Base-by-base conservation (phyloP, 2,113 vertebrate species). In the Caranx melampygus region DNA sequence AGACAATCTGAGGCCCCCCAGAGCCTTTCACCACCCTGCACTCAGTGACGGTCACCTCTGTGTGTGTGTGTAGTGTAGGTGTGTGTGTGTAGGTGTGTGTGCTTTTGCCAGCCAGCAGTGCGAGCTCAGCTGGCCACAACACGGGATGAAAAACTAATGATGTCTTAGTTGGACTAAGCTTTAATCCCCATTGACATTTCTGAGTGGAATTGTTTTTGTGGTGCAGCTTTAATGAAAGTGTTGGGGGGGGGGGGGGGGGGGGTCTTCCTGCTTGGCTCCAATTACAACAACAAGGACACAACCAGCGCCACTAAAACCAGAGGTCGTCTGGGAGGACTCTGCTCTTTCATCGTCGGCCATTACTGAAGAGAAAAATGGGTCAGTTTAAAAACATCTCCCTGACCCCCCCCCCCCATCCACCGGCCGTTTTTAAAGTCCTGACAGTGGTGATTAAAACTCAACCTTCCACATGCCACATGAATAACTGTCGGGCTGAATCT, bases 141-240 rank as follows among this genome's bases (percentile, higher is more conserved):
- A 79, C 74, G 52, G 84, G 69, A 85, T 89, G 54, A 73, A 83
- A 87, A 89, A 60, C 72, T 67, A 88, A 90, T 88, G 78, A 92
- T 34, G 72, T 79, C 75, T 90, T 78, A 77, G 77, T 79, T 72
- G 40, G 59, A 69, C 58, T 85, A 83, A 91, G 37, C 78, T 57
- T 20, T 86, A 86, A 92, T 87, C 85, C 80, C 78, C 9, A 0
- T 6, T 89, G 90, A 87, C 92, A 92, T 90, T 89, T 88, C 60
- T 55, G 63, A 86, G 42, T 47, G 55, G 77, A 65, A 89, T 88
- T 87, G 71, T 83, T 86, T 84, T 79, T 82, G 81, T 63, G 65
- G 78, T 78, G 78, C 78, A 35, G 64, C 37, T 90, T 80, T 90
- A 89, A 90, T 83, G 72, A 84, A 77, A 80, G 59, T 63, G 42